These are phyloP conservation scores for Triplophysa tibetana DNA, from an alignment of 2,113 vertebrate species.

Conservation along the genomic window DNA sequence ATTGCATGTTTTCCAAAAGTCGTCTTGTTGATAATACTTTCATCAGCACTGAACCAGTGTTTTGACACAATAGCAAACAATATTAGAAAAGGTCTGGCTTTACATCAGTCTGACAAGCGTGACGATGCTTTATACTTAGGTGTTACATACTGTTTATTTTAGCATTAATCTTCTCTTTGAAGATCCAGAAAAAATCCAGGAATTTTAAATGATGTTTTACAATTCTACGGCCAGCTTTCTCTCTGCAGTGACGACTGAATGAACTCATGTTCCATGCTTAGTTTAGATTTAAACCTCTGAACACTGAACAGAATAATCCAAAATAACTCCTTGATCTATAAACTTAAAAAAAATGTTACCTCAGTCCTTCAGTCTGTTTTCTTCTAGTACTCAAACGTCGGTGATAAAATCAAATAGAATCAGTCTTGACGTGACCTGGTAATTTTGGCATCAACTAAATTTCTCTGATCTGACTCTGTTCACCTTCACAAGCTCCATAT, in stretches of 20 bases:
- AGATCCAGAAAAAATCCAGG: neutral
- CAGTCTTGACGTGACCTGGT: neutral
- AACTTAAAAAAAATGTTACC: no score
- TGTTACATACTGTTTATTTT: conserved; percentile 18
- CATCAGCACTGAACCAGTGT: neutral
- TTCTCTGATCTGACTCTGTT: neutral
- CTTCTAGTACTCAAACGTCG: no score
- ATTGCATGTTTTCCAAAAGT: conserved; percentile 11
- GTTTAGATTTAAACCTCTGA: no score
- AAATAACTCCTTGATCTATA: no score
- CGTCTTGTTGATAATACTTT: conserved; percentile 7
- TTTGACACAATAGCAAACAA: conserved; percentile 8
- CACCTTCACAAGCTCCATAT: neutral
- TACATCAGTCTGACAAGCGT: conserved; percentile 1
- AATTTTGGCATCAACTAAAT: neutral
- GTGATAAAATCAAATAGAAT: neutral
- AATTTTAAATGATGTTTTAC: neutral
- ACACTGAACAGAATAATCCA: no score
- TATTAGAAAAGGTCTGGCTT: conserved; percentile 7
- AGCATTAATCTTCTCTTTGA: conserved; percentile 11
- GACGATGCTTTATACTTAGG: conserved; percentile 16
- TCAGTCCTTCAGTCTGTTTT: no score
- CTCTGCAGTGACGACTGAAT: neutral
- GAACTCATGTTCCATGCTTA: neutral
- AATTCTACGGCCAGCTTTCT: neutral